phyloP scores from a whole-genome alignment of 2,113 vertebrate species.

The Trinectes maculatus region DNA sequence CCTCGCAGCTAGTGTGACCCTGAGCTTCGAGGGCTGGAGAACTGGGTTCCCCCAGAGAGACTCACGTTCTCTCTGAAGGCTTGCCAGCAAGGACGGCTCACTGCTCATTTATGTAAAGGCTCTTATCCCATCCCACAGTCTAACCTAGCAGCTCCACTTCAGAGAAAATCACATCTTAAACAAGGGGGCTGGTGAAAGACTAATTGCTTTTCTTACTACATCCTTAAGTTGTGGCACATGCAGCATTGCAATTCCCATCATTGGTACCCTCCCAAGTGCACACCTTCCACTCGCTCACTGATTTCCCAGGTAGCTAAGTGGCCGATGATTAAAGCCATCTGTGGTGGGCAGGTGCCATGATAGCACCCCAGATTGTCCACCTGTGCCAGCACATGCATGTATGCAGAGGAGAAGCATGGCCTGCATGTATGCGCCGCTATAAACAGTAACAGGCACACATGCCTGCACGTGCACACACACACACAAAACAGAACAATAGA shows the following conservation, averaged over 20 bases:
- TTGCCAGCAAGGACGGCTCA: conserved; percentile 60
- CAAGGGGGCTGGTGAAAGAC: background rate
- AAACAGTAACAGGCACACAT: conserved; percentile 1
- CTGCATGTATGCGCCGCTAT: background rate
- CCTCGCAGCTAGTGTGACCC: conserved; percentile 14
- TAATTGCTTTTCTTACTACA: conserved; percentile 13
- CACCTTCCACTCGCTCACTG: background rate
- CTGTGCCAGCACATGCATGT: conserved; percentile 40
- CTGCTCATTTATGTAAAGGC: conserved; percentile 64
- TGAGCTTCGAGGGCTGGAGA: conserved; percentile 30
- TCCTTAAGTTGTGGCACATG: conserved; percentile 1
- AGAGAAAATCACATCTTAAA: conserved; percentile 18
- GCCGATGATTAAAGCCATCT: conserved; percentile 69
- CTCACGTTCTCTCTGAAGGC: conserved; percentile 60
- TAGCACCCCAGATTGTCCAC: conserved; percentile 56
- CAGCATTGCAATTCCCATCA: background rate
- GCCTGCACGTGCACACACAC: background rate
- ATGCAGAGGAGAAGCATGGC: conserved; percentile 16
- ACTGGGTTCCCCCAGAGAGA: conserved; percentile 22
- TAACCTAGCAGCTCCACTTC: conserved; percentile 36
- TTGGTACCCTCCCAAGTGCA: conserved; percentile 9
- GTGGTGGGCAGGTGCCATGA: conserved; percentile 41
- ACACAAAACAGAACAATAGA: conserved; percentile 4
- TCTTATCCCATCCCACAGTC: conserved; percentile 39
- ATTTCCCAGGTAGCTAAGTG: conserved; percentile 46